Evolutionary conservation across 1,140 invertebrate species (phyloP).

Genomic region (Nymphalis io): DNA sequence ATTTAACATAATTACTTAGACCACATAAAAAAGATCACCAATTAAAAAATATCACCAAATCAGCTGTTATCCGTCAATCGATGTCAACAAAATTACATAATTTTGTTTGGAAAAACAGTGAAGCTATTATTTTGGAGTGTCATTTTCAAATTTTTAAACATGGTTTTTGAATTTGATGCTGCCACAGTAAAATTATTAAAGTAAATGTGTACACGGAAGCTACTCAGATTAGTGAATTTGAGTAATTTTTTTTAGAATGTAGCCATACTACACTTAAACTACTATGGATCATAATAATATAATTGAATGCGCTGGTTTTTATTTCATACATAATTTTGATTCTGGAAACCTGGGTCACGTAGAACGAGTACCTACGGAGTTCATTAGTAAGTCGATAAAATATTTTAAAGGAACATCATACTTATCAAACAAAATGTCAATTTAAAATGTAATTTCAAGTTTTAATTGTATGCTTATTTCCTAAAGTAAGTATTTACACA

Average conservation of each 20-base stretch:
- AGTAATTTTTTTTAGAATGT: constrained; percentile 72
- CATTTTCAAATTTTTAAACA: constrained; percentile 70
- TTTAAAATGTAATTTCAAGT: background rate
- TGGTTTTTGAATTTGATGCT: constrained; percentile 55
- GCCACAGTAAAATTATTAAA: constrained; percentile 62
- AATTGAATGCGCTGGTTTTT: constrained; percentile 84
- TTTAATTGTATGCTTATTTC: background rate
- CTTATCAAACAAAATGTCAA: no score
- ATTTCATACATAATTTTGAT: constrained; percentile 91
- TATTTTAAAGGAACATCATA: background rate
- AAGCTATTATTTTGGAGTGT: constrained; percentile 70
- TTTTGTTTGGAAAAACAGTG: constrained; percentile 81
- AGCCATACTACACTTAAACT: constrained; percentile 60
- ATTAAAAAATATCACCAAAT: constrained; percentile 67
- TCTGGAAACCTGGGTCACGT: constrained; percentile 92
- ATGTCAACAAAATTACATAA: constrained; percentile 81
- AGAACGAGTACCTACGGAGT: constrained; percentile 82
- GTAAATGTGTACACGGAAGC: constrained; percentile 52
- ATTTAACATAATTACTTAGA: constrained; percentile 37
- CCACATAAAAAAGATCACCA: constrained; percentile 67
- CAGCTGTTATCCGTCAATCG: constrained; percentile 81
- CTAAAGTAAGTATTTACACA: background rate
- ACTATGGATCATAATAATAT: constrained; percentile 73
- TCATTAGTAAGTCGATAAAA: constrained; percentile 56
- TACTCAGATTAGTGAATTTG: constrained; percentile 52